Percentiles rank a stretch among this genome's conserved stretches.
Evolutionary conservation across 1,140 invertebrate species (phyloP).

Genomic region (Scylla paramamosain): DNA sequence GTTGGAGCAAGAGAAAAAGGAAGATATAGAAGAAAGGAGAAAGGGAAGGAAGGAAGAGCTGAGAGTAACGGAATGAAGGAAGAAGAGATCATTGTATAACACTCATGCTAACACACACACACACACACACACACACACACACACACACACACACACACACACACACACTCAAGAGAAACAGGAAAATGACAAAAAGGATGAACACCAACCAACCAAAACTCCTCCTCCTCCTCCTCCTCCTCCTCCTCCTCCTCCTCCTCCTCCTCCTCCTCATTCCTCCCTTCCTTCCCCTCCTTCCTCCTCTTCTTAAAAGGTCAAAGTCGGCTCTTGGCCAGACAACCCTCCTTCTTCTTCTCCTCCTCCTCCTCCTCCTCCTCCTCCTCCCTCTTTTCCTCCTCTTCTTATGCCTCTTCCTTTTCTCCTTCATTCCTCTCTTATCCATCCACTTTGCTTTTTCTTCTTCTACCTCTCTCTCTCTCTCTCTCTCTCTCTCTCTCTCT

Average conservation of each 20-base stretch:
- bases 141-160: background rate
- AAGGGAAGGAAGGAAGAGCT: background rate
- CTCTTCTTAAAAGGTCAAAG: background rate
- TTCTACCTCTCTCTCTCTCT: background rate
- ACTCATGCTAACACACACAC: background rate
- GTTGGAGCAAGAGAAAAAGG: too few species aligned
- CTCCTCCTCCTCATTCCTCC: background rate
- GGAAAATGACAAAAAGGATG: slow-evolving; percentile 13
- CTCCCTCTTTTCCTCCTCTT: too few species aligned
- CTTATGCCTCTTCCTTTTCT: background rate
- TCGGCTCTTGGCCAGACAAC: background rate
- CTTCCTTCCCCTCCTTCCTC: background rate
- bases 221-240: background rate
- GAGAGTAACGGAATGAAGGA: background rate
- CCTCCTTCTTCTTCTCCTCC: background rate
- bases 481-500: background rate
- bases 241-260: background rate
- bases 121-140: slow-evolving; percentile 32
- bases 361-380: too few species aligned
- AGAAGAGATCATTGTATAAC: background rate
- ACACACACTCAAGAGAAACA: background rate
- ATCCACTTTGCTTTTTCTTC: background rate
- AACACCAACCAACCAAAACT: background rate
- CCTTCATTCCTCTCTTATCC: background rate
- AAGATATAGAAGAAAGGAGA: background rate